Conservation (phyloP, 2,113 vertebrate species). For the Zosterops lateralis region DNA sequence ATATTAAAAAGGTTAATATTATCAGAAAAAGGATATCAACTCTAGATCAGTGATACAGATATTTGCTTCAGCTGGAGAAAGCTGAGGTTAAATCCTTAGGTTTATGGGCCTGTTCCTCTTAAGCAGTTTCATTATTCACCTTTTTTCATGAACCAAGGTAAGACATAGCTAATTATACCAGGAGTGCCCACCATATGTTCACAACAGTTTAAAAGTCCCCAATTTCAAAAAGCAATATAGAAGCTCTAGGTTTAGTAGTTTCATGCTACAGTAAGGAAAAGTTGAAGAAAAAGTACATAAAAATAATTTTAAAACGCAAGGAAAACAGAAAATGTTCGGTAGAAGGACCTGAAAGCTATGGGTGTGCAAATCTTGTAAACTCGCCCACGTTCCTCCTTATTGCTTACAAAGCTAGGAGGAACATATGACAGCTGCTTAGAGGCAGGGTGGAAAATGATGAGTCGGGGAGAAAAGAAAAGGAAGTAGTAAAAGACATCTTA, state of each 20-base stretch:
- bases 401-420: slow-evolving; percentile 28
- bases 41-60: neutral
- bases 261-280: neutral
- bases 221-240: neutral
- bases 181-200: neutral
- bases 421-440: slow-evolving; percentile 47
- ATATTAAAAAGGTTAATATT: neutral
- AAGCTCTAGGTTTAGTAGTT: neutral
- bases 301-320: neutral
- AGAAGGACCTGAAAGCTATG: slow-evolving; percentile 11
- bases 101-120: neutral
- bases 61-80: neutral
- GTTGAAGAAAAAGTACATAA: neutral
- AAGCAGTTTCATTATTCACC: neutral
- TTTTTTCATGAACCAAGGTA: neutral
- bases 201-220: neutral
- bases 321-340: neutral
- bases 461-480: slow-evolving; percentile 3
- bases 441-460: slow-evolving; percentile 28
- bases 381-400: neutral
- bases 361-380: slow-evolving; percentile 10
- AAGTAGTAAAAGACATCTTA: slow-evolving; percentile 33
- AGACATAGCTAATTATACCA: neutral
- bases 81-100: neutral
- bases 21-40: neutral